These are phyloP conservation scores for Parotocinclus haroldoi DNA, from an alignment of 2,797 vertebrate genomes.

Conservation along the genomic window DNA sequence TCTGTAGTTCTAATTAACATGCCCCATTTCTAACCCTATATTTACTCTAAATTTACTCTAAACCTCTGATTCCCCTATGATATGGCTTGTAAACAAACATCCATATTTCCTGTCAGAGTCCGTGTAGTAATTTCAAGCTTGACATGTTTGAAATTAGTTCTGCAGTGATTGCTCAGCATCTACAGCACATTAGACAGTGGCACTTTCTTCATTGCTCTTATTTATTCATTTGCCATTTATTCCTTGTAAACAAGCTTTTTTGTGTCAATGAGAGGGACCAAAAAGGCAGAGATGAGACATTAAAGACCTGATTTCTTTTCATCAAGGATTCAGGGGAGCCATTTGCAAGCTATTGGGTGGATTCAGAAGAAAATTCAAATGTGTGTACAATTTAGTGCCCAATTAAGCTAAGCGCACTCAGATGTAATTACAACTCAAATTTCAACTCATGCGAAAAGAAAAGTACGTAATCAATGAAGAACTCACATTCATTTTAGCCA, in stretches of 20 bases:
- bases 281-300: constrained; percentile 27
- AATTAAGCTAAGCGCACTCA: constrained; percentile 40
- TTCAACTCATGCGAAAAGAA: constrained; percentile 15
- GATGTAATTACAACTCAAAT: constrained; percentile 32
- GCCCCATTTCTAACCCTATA: constrained; percentile 41
- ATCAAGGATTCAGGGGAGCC: constrained; percentile 18
- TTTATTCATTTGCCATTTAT: constrained; percentile 43
- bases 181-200: constrained; percentile 40
- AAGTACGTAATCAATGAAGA: constrained; percentile 1
- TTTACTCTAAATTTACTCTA: constrained; percentile 49
- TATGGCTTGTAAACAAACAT: constrained; percentile 52
- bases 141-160: constrained; percentile 57
- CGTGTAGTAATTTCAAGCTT: constrained; percentile 57
- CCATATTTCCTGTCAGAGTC: constrained; percentile 48
- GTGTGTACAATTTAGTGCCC: constrained; percentile 20
- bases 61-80: constrained; percentile 48
- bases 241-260: constrained; percentile 51
- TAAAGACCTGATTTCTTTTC: constrained; percentile 20
- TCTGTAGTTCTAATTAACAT: constrained; percentile 49
- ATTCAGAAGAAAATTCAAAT: too few relatives aligned
- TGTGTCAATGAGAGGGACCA: constrained; percentile 33
- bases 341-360: too few relatives aligned
- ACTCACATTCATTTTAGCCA: constrained; percentile 16
- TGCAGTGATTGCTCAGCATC: constrained; percentile 40
- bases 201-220: constrained; percentile 6